Evolutionary conservation across 2,888 invertebrate species (phyloP).

Genomic region (Monochamus alternatus): DNA sequence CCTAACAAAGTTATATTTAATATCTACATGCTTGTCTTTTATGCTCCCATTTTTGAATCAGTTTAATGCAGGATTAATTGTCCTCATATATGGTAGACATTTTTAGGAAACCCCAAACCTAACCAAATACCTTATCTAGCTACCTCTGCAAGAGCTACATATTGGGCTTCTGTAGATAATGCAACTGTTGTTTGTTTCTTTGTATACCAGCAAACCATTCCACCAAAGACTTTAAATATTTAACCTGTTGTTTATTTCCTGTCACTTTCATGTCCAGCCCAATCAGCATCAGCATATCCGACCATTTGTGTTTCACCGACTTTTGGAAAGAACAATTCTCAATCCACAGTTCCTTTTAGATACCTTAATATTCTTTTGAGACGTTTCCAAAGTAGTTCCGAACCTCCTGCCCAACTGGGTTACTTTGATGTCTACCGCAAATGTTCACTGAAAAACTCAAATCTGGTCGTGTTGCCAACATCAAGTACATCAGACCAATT

Average conservation of each 20-base stretch:
- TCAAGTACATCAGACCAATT: neutral
- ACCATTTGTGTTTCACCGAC: neutral
- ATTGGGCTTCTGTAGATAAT: neutral
- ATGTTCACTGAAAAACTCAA: neutral
- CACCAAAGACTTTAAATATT: neutral
- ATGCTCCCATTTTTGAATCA: no score
- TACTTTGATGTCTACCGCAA: neutral
- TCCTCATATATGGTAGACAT: no score
- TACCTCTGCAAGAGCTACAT: neutral
- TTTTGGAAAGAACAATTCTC: neutral
- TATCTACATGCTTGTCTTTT: no score
- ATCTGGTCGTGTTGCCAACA: neutral
- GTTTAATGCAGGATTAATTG: no score
- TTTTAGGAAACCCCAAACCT: no score
- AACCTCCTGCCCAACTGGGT: no score
- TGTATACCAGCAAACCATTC: neutral
- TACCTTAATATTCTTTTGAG: neutral
- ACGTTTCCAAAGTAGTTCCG: no score
- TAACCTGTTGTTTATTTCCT: neutral
- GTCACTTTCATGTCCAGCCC: neutral
- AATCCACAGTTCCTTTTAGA: neutral
- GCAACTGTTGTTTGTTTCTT: conserved; percentile 1
- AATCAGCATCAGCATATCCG: neutral
- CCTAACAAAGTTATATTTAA: no score
- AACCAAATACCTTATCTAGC: neutral